Evolutionary conservation across 2,888 invertebrate species (phyloP).

Genomic region (Mellilla xanthometata): DNA sequence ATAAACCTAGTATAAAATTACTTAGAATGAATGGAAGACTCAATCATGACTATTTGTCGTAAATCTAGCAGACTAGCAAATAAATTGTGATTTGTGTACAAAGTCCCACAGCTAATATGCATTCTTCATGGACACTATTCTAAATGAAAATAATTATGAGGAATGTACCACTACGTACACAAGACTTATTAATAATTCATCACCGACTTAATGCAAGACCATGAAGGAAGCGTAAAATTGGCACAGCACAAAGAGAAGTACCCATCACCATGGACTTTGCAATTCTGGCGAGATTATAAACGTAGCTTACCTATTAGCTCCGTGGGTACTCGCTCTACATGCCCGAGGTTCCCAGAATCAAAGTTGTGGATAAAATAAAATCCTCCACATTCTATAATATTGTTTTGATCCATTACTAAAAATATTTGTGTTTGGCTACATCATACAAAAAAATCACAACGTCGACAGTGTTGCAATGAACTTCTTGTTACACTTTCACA

Average conservation of each 20-base stretch:
- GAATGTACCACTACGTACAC: too few relatives aligned
- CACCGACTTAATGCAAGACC: constrained; percentile 32
- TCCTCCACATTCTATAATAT: constrained; percentile 85
- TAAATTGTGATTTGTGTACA: too few relatives aligned
- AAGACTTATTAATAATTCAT: constrained; percentile 2
- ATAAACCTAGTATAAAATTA: too few relatives aligned
- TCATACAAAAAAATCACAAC: constrained; percentile 65
- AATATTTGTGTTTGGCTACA: constrained; percentile 61
- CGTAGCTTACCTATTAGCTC: constrained; percentile 79
- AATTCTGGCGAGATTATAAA: constrained; percentile 21
- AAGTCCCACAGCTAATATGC: too few relatives aligned
- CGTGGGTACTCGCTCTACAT: constrained; percentile 88
- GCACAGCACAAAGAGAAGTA: constrained; percentile 35
- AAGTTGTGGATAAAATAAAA: constrained; percentile 93
- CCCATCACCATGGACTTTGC: constrained; percentile 5
- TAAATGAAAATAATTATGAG: not conserved
- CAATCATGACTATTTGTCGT: too few relatives aligned
- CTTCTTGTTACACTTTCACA: constrained; percentile 54
- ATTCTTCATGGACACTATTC: too few relatives aligned
- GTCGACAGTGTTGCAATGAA: constrained; percentile 52
- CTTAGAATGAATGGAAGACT: too few relatives aligned
- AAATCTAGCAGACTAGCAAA: too few relatives aligned
- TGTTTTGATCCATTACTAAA: constrained; percentile 73
- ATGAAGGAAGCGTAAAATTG: constrained; percentile 42
- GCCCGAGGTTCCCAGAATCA: constrained; percentile 94